Evolutionary conservation across 1,140 invertebrate species (phyloP), one percentile per base, ranked within the genome.

Genomic region (Coelopa frigida): DNA sequence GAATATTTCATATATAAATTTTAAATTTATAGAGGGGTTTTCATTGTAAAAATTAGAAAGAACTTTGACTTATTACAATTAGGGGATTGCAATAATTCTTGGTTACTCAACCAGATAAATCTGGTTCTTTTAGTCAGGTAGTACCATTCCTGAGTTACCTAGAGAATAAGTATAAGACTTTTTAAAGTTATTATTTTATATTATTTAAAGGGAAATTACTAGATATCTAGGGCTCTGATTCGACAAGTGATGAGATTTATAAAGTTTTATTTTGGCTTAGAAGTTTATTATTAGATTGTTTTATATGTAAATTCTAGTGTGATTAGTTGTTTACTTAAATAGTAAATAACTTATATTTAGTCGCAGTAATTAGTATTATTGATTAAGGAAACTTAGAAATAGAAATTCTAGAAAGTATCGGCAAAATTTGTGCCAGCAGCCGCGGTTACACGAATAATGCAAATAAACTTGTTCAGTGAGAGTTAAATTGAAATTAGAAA

Each of bases 101-200:
- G n/a, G n/a, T n/a, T n/a, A n/a, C n/a, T n/a, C n/a, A 72, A 73
- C 68, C 49, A 69, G 72, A 75, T 75, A 72, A 74, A 73, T 67
- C 68, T 74, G 73, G 68, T 61, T 68, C 71, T 75, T 73, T 73
- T 29, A 52, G 54, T 74, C 72, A 74, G 72, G 72, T 71, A 75
- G 64, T 70, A 68, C 69, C 71, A 71, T 72, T 31, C 55, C 49
- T 53, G 48, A 48, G 47, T 58, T 17, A 26, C 29, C n/a, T 27
- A 26, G 4, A 12, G 42, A 8, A 14, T 36, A 23, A 40, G 57
- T 57, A 64, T 61, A 64, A 61, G 58, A 63, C 59, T 56, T 60
- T 59, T 55, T 48, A 56, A 59, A 59, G 57, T 55, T 59, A 49
- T 57, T 61, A 50, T 53, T 55, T 49, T 55, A 52, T 52, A 44